phyloP scores from a whole-genome alignment of 1,140 invertebrate genomes.

The silkworm (Bombyx mori) region ASM3026992v2 NC_085117.1:19286001-19286500 shows the following conservation, averaged over 20 bases:
- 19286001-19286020: no score
- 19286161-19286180: no score
- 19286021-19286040: no score
- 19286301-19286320: constrained; percentile 1
- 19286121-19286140: no score
- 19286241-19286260: constrained; percentile 7
- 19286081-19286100: no score
- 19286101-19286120: no score
- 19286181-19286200: constrained; percentile 23
- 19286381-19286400: constrained; percentile 28
- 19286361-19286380: neutral
- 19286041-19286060: no score
- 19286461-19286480: constrained; percentile 8
- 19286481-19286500: constrained; percentile 6
- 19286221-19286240: constrained; percentile 12
- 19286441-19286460: constrained; percentile 61
- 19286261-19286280: constrained; percentile 7
- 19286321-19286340: neutral
- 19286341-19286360: neutral
- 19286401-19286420: constrained; percentile 41
- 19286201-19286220: constrained; percentile 48
- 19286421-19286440: constrained; percentile 40
- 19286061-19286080: no score
- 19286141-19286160: no score
- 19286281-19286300: neutral